These are phyloP conservation scores for Pardalotus punctatus DNA, from an alignment of 2,113 vertebrate species.

Conservation along the genomic window DNA sequence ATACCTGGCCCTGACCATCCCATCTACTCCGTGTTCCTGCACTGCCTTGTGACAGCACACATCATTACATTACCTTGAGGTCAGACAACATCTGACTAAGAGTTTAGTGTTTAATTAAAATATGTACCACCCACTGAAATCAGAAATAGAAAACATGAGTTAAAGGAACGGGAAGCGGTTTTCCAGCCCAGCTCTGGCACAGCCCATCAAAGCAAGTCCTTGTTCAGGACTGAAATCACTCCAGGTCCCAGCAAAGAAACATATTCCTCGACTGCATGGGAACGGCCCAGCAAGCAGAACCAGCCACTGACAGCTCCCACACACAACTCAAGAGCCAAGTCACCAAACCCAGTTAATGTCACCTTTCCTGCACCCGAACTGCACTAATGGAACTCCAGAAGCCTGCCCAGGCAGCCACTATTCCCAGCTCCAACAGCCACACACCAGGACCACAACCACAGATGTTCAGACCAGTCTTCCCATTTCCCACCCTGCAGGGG, in stretches of 20 bases:
- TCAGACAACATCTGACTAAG: fast-evolving
- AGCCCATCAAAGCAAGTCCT: neutral
- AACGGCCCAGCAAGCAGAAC: neutral
- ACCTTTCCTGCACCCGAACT: neutral
- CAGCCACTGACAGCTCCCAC: neutral
- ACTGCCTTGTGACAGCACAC: fast-evolving
- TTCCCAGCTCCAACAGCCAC: neutral
- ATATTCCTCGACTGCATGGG: neutral
- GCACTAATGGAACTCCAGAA: neutral
- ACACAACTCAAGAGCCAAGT: fast-evolving
- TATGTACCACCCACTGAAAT: fast-evolving
- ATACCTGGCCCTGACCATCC: fast-evolving
- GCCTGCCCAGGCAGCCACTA: neutral
- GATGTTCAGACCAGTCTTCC: neutral
- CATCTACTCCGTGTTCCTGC: fast-evolving
- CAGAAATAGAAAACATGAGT: neutral
- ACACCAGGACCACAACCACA: neutral
- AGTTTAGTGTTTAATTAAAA: fast-evolving
- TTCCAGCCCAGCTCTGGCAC: neutral
- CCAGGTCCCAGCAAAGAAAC: neutral
- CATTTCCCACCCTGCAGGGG: neutral
- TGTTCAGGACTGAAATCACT: neutral
- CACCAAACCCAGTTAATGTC: neutral
- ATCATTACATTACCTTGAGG: fast-evolving
- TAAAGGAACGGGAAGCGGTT: neutral